Evolutionary conservation across 2,797 vertebrate species (phyloP).

Genomic region (Acanthurus leucopareius): DNA sequence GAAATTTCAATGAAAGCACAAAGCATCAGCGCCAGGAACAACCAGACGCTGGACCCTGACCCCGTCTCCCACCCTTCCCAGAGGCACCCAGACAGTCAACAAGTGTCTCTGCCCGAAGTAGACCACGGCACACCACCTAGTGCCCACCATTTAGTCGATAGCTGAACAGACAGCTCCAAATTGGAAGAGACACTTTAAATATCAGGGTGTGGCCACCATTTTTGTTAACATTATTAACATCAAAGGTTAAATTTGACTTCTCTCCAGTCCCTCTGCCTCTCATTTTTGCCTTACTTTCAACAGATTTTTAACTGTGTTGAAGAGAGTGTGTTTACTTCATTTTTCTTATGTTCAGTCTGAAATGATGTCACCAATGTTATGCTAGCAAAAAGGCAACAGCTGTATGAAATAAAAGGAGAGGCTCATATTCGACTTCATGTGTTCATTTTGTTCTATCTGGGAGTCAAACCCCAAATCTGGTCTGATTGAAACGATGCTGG

Average conservation of each 20-base stretch:
- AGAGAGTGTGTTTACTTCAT: not conserved
- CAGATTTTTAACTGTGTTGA: not conserved
- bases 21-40: constrained; percentile 38
- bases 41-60: constrained; percentile 59
- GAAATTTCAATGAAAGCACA: constrained; percentile 62
- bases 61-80: constrained; percentile 41
- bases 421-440: not conserved
- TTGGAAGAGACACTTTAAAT: constrained; percentile 11
- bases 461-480: not conserved
- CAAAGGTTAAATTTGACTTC: not conserved
- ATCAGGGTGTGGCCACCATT: constrained; percentile 9
- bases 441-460: not conserved
- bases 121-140: constrained; percentile 33
- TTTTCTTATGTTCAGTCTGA: not conserved
- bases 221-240: constrained; percentile 7
- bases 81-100: constrained; percentile 32
- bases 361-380: not conserved
- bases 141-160: constrained; percentile 22
- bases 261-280: not conserved
- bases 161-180: constrained; percentile 18
- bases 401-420: not conserved
- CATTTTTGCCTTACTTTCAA: not conserved
- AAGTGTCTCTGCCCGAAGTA: constrained; percentile 31
- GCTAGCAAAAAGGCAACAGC: not conserved
- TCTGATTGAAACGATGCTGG: not conserved